Evolutionary conservation across 2,888 invertebrate species (phyloP), one percentile per base, ranked within the genome.

Genomic region (Sarcophaga variegata): DNA sequence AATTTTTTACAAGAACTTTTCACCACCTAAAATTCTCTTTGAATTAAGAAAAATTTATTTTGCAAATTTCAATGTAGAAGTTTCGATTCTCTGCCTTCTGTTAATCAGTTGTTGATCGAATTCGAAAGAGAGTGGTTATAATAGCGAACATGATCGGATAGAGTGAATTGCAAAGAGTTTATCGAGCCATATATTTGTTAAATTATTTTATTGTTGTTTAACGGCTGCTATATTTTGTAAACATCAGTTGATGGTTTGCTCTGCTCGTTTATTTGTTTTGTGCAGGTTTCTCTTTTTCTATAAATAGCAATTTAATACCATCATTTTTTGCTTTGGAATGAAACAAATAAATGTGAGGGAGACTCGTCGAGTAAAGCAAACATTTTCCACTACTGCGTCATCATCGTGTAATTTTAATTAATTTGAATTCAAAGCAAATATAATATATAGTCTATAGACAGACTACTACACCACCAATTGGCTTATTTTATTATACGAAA

Each of bases 401-500:
- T 85, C 77, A 76, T 49, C 80, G 83, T 83, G 89, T 88, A 88
- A 87, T 83, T 88, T 83, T 81, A 88, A 87, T 87, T 87, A 86
- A 84, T 86, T 86, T 81, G 25, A 67, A 88, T 77, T 75, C 67
- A 81, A 69, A 63, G 75, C 25, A 10, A 74, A 82, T 69, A 59
- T 25, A 64, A 71, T 71, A 27, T 37, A 37, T 37, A 37, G 37
- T 10, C 37, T 37, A 37, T 37, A 37, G 37, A 37, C 37, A 37
- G 37, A 37, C 37, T 37, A 8, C 37, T 37, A 76, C 71, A 63
- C 80, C 77, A 86, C 72, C 83, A 78, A 72, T 74, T 70, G 71
- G 72, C 47, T 60, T 60, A 37, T 37, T 37, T 37, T 37, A 54
- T 54, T 54, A 14, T 67, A 27, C 59, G n/a, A 66, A 64, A 79